phyloP scores from a whole-genome alignment of 2,113 vertebrate genomes.

The Panurus biarmicus region DNA sequence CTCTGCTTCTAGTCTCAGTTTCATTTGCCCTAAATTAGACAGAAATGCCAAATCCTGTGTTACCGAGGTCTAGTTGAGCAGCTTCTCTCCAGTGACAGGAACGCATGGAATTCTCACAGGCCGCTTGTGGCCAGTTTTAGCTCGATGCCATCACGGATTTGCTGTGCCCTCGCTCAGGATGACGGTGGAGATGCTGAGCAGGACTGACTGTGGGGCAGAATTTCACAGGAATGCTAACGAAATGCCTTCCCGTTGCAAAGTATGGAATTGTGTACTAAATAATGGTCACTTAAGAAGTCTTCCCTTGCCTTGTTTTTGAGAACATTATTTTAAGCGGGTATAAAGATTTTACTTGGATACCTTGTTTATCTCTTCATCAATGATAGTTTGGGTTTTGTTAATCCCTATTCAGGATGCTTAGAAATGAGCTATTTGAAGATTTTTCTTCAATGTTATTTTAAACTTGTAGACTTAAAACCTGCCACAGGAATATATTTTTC shows the following conservation, averaged over 20 bases:
- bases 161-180: neutral
- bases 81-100: neutral
- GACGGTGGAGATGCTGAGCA: neutral
- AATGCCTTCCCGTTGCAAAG: neutral
- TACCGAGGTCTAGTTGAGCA: fast-evolving
- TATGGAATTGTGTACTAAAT: neutral
- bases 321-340: neutral
- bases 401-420: neutral
- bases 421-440: neutral
- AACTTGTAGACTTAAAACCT: neutral
- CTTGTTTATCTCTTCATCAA: neutral
- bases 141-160: fast-evolving
- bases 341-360: neutral
- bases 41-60: fast-evolving
- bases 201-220: neutral
- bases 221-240: neutral
- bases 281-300: neutral
- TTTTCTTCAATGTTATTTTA: neutral
- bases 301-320: neutral
- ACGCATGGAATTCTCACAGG: neutral
- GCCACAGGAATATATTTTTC: neutral
- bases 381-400: neutral
- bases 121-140: fast-evolving
- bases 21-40: neutral
- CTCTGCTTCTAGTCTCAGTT: fast-evolving